These are phyloP conservation scores for Nebria salina DNA, from an alignment of 2,888 invertebrate species.

Conservation along the genomic window DNA sequence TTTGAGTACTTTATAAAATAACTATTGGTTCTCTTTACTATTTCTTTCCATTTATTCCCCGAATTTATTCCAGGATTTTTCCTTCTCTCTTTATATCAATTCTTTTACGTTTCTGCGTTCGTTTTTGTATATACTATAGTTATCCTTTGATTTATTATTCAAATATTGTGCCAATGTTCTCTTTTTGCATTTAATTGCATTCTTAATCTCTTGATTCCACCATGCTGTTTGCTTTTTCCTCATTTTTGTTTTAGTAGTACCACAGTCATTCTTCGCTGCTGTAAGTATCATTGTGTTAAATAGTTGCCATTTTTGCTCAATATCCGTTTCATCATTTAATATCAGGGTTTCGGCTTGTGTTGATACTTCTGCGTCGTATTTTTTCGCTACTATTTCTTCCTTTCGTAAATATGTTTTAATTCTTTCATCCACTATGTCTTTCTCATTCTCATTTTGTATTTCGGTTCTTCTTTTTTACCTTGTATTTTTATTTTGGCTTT, in stretches of 20 bases:
- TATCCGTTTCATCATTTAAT: too few relatives aligned
- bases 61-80: conserved; percentile 17
- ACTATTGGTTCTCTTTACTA: conserved; percentile 15
- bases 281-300: too few relatives aligned
- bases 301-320: too few relatives aligned
- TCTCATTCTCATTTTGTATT: not conserved
- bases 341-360: too few relatives aligned
- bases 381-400: not conserved
- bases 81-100: conserved; percentile 10
- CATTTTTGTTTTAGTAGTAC: too few relatives aligned
- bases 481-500: not conserved
- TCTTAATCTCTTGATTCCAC: too few relatives aligned
- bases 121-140: conserved; percentile 20
- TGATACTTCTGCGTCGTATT: too few relatives aligned
- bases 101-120: conserved; percentile 11
- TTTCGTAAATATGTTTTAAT: conserved; percentile 10
- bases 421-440: conserved; percentile 13
- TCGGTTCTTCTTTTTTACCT: not conserved
- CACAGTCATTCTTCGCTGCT: too few relatives aligned
- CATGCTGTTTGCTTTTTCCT: too few relatives aligned
- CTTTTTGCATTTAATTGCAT: too few relatives aligned
- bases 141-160: not conserved
- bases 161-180: too few relatives aligned
- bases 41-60: conserved; percentile 11
- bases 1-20: conserved; percentile 17